Evolutionary conservation across 2,113 vertebrate species (phyloP).

Genomic region (Papio anubis): DNA sequence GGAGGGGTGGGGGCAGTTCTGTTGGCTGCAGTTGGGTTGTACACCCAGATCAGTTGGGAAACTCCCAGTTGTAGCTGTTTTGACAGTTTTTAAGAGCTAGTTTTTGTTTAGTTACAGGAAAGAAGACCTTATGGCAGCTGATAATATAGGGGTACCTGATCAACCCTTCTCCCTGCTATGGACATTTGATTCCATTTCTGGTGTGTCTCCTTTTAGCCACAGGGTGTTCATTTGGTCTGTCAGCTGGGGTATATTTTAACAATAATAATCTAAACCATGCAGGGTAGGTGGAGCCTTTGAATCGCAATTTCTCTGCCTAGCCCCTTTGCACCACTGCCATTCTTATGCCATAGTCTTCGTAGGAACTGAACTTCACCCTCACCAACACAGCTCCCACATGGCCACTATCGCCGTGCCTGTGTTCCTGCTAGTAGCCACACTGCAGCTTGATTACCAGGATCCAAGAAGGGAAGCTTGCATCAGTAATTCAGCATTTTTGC

Average conservation of each 20-base stretch:
- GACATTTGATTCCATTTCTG: background rate
- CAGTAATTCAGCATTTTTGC: background rate
- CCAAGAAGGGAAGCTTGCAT: background rate
- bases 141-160: background rate
- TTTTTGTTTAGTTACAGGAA: background rate
- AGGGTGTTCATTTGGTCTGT: background rate
- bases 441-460: background rate
- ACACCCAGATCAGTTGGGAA: too few relatives aligned
- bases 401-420: background rate
- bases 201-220: background rate
- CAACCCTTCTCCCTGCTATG: background rate
- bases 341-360: background rate
- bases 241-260: background rate
- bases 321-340: background rate
- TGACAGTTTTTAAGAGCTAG: background rate
- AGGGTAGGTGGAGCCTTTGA: background rate
- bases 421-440: background rate
- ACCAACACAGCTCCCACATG: background rate
- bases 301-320: background rate
- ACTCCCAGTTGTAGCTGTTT: background rate
- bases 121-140: background rate
- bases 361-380: background rate
- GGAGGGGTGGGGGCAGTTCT: too few relatives aligned
- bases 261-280: background rate
- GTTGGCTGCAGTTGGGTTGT: too few relatives aligned